Evolutionary conservation across 2,113 vertebrate species (phyloP).

Genomic region (Corvus hawaiiensis): DNA sequence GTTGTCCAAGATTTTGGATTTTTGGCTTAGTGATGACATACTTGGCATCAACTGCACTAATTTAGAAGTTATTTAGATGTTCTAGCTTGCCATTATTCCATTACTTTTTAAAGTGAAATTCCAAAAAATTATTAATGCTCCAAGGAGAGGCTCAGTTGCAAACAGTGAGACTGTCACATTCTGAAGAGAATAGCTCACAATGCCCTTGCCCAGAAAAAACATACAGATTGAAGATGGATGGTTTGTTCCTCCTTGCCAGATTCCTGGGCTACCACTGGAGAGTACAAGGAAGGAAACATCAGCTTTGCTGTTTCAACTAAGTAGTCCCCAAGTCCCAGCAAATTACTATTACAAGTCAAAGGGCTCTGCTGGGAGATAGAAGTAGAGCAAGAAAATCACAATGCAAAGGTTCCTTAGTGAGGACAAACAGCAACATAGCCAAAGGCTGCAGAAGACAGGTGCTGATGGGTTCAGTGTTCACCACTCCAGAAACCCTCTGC

Average conservation of each 20-base stretch:
- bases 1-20: constrained; percentile 9
- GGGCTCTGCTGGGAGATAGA: background rate
- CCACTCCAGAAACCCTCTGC: background rate
- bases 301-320: background rate
- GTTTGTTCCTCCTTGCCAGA: background rate
- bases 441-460: background rate
- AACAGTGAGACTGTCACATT: background rate
- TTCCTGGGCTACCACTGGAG: background rate
- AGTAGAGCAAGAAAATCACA: background rate
- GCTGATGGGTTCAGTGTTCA: background rate
- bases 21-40: background rate
- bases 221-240: background rate
- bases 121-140: background rate
- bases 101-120: constrained; percentile 16
- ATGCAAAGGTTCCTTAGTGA: background rate
- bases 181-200: background rate
- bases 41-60: background rate
- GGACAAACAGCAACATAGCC: background rate
- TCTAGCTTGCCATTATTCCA: constrained; percentile 24
- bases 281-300: background rate
- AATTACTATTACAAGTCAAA: background rate
- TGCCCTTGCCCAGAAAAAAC: background rate
- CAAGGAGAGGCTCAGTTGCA: background rate
- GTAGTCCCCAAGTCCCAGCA: background rate
- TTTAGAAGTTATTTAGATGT: constrained; percentile 27